Evolutionary conservation across 1,140 invertebrate species (phyloP), one percentile per base, ranked within the genome.

Genomic region (Papilio aristodemus): DNA sequence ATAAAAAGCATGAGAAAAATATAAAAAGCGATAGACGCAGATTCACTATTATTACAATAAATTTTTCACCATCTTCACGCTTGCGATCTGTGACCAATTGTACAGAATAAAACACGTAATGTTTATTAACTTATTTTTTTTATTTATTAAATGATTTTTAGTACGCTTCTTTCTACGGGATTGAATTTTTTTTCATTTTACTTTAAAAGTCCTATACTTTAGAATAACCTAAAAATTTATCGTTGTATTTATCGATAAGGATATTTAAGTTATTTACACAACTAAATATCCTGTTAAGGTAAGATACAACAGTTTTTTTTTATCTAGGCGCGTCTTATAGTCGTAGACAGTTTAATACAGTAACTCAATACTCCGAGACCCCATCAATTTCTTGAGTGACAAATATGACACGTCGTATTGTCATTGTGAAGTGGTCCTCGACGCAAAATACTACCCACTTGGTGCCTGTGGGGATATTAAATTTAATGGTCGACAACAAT

Each of bases 341-440:
- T n/a, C 17, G 59, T 19, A 46, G 43, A 46, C 63, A 46, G n/a
- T 46, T 66, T 37, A 17, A 27, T 64, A 11, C 0, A 66, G 43
- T 50, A 46, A 50, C 32, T 50, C 43, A 50, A 66, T 66, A 66
- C 37, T 43, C 27, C 2, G 13, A 13, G 39, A 66, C 63, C 63
- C 63, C 43, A 66, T 46, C 63, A 58, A 66, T 67, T 69, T 27
- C 68, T 66, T 70, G 69, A 68, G 60, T 74, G 75, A 77, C 66
- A 73, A 81, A 83, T 85, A 84, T 85, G 85, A 84, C 83, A 78
- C 62, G 72, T 80, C 57, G 72, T 64, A 84, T 84, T 88, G 78
- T 82, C 64, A 74, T 43, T 60, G 57, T 75, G 14, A 83, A 87
- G 86, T 89, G 82, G 82, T 79, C 69, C 63, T 66, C 41, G 27